phyloP scores from a whole-genome alignment of 2,797 vertebrate species.

The Mus spretus region DNA sequence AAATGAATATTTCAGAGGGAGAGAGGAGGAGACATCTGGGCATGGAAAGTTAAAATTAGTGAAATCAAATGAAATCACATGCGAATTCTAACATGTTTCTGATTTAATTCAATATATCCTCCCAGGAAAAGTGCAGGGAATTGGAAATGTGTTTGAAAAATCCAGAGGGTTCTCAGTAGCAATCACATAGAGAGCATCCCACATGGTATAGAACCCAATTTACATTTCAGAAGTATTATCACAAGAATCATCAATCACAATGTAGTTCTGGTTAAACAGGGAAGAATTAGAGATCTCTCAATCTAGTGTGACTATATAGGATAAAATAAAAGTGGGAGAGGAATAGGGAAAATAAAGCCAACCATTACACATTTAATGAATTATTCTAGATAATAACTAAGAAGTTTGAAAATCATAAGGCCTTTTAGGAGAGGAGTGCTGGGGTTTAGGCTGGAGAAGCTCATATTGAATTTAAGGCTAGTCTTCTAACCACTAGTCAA shows the following conservation, averaged over 20 bases:
- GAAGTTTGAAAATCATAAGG: background rate
- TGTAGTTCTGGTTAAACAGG: background rate
- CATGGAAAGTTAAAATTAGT: background rate
- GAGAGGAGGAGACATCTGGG: background rate
- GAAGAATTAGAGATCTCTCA: background rate
- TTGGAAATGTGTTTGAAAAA: background rate
- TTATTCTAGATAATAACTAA: background rate
- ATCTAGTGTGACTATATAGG: background rate
- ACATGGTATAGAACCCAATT: accelerated
- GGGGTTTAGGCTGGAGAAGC: accelerated
- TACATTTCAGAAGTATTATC: background rate
- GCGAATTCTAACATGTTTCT: background rate
- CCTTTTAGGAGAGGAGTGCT: background rate
- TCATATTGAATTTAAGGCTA: accelerated
- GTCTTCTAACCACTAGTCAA: background rate
- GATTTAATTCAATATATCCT: background rate
- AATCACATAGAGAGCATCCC: background rate
- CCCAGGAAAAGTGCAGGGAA: background rate
- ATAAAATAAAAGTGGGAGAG: background rate
- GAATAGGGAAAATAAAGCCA: background rate
- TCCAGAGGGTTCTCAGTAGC: background rate
- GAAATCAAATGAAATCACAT: background rate
- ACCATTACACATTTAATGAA: background rate
- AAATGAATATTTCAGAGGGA: background rate
- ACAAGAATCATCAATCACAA: background rate